A percentile compares a stretch with the other conserved stretches of the same genome.
Evolutionary conservation across 2,113 vertebrate genomes (phyloP).

Genomic region (Suricata suricatta): DNA sequence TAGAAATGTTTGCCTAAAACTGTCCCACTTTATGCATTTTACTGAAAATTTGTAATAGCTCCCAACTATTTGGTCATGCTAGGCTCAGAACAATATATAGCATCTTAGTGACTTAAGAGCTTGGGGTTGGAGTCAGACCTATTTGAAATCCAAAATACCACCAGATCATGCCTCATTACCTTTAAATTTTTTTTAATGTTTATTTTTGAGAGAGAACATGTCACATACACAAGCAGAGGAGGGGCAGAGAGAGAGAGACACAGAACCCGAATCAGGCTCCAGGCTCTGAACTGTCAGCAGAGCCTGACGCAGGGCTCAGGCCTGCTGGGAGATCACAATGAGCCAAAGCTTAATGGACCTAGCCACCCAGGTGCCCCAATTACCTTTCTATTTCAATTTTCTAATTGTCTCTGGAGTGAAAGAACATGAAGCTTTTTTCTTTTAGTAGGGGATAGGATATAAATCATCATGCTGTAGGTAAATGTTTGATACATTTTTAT

Average conservation of each 20-base stretch:
- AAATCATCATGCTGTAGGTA: slow-evolving; percentile 38
- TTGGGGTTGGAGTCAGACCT: background rate
- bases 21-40: background rate
- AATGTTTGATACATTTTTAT: slow-evolving; percentile 54
- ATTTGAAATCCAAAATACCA: slow-evolving; percentile 35
- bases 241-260: no score
- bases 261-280: no score
- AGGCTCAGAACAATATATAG: background rate
- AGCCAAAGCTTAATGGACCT: no score
- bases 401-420: background rate
- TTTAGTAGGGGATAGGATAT: background rate
- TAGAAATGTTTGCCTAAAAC: background rate
- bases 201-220: no score
- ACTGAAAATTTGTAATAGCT: background rate
- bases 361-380: background rate
- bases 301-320: no score
- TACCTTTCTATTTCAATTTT: background rate
- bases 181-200: background rate
- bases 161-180: background rate
- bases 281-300: no score
- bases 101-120: background rate
- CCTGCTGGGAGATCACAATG: no score
- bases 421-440: background rate
- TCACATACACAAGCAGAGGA: no score
- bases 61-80: background rate